Evolutionary conservation across 2,797 vertebrate species (phyloP).

Genomic region (Gadopsis bispinosus): DNA sequence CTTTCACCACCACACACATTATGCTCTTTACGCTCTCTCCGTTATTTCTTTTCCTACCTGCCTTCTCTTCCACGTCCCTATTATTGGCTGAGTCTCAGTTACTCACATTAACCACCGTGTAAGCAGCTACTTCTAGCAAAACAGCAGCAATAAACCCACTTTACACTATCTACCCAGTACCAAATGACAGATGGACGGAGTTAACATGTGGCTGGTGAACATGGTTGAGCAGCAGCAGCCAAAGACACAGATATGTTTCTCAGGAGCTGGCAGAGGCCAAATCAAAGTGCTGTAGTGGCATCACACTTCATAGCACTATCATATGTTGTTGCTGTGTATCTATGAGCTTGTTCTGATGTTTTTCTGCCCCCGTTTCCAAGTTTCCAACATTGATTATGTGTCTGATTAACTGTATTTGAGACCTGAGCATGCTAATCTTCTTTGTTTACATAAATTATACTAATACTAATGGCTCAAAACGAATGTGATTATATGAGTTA

Average conservation of each 20-base stretch:
- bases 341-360: background rate
- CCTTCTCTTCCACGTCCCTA: background rate
- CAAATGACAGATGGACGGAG: background rate
- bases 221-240: background rate
- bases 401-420: background rate
- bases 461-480: background rate
- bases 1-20: slow-evolving; percentile 12
- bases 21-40: slow-evolving; percentile 21
- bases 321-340: background rate
- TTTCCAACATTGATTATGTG: background rate
- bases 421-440: background rate
- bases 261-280: background rate
- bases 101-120: background rate
- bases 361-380: background rate
- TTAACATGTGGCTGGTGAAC: slow-evolving; percentile 12
- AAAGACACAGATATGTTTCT: slow-evolving; percentile 1
- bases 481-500: background rate
- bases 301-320: background rate
- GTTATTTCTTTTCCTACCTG: slow-evolving; percentile 44
- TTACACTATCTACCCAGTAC: background rate
- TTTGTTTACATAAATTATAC: background rate
- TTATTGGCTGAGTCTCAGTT: background rate
- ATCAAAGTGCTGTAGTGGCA: background rate
- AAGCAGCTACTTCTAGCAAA: background rate
- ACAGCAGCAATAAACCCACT: background rate